Percentiles rank a stretch among this genome's conserved stretches.
phyloP scores from a whole-genome alignment of 2,797 vertebrate genomes.

The Falco rusticolus region DNA sequence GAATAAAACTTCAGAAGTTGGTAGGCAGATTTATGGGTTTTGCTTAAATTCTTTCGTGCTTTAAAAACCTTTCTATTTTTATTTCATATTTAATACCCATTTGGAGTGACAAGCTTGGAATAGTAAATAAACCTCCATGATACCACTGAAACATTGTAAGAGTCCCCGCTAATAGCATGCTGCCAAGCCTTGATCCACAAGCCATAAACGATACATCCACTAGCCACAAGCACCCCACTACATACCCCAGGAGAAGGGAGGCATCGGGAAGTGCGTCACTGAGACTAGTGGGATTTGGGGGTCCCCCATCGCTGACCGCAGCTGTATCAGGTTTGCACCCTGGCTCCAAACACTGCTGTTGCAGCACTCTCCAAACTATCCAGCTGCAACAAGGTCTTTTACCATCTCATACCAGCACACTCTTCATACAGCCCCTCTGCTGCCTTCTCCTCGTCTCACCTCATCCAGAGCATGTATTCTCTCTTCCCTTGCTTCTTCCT shows the following conservation, averaged over 20 bases:
- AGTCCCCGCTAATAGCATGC: not conserved
- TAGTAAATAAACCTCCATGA: not conserved
- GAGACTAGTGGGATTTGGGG: not conserved
- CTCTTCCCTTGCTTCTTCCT: too few species aligned
- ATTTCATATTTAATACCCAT: not conserved
- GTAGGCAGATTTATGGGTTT: not conserved
- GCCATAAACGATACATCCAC: not conserved
- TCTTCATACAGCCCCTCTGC: too few species aligned
- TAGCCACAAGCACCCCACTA: not conserved
- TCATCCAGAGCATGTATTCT: too few species aligned
- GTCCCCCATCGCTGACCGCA: rapidly evolving
- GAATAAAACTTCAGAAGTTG: not conserved
- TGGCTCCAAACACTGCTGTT: not conserved
- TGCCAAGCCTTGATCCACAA: not conserved
- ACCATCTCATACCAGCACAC: too few species aligned
- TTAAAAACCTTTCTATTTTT: not conserved
- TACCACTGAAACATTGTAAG: not conserved
- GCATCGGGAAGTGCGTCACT: rapidly evolving
- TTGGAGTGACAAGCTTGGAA: not conserved
- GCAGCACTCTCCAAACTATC: too few species aligned
- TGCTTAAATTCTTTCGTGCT: not conserved
- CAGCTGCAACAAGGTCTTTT: too few species aligned
- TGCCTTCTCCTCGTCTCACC: too few species aligned
- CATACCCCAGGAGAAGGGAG: not conserved
- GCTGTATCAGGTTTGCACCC: not conserved